Conservation (phyloP, 2,888 invertebrate genomes). For the Dendrolimus pini region DNA sequence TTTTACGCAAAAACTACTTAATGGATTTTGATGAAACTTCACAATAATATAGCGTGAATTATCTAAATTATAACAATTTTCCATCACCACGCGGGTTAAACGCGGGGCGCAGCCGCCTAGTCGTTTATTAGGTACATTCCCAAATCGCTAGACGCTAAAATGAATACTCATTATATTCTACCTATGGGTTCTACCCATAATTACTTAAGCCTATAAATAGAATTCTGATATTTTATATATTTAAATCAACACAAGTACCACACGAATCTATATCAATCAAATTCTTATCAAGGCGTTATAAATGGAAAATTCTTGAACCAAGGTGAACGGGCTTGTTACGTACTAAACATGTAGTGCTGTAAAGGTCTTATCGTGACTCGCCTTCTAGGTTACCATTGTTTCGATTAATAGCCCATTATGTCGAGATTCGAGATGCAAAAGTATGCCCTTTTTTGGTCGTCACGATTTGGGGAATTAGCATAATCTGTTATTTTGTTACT, state of each 20-base stretch:
- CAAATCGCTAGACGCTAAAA: no score
- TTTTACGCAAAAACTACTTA: no score
- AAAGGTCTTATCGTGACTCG: constrained; percentile 36
- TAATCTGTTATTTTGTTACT: background rate
- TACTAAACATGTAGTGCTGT: background rate
- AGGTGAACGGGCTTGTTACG: constrained; percentile 22
- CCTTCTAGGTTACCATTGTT: constrained; percentile 25
- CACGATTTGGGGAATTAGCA: constrained; percentile 5
- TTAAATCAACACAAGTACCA: background rate
- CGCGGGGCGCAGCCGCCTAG: no score
- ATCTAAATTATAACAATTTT: no score
- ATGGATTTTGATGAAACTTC: no score
- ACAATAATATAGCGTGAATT: no score
- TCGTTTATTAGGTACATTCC: no score
- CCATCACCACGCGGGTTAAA: no score
- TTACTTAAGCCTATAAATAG: no score
- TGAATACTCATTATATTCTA: no score
- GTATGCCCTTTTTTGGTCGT: constrained; percentile 16
- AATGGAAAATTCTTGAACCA: constrained; percentile 22
- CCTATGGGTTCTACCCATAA: no score
- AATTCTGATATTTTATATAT: background rate
- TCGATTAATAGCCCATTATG: constrained; percentile 32
- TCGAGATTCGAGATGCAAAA: constrained; percentile 23
- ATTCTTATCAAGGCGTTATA: background rate
- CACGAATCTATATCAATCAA: background rate